Evolutionary conservation across 2,113 vertebrate genomes (phyloP).

Genomic region (Microcebus griseorufus): DNA sequence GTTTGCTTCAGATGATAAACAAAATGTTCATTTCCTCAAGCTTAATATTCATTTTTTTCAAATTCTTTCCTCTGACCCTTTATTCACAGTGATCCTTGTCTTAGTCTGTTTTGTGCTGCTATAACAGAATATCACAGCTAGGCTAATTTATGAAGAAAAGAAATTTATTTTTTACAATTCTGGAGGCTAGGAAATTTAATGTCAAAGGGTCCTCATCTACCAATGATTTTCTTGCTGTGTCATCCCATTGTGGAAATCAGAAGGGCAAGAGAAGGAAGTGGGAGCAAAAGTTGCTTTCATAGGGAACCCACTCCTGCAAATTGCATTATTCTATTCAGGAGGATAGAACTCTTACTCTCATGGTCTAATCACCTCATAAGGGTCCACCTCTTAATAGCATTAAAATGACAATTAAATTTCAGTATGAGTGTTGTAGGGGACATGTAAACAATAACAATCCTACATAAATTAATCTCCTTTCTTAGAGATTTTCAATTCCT

Average conservation of each 20-base stretch:
- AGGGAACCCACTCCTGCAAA: neutral
- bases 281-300: neutral
- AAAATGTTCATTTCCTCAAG: neutral
- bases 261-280: neutral
- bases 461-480: neutral
- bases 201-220: neutral
- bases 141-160: neutral
- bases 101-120: neutral
- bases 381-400: neutral
- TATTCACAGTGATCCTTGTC: neutral
- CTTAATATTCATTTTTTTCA: neutral
- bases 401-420: neutral
- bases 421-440: neutral
- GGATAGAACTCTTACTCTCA: neutral
- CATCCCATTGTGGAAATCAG: neutral
- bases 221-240: neutral
- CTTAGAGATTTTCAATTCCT: constrained; percentile 1
- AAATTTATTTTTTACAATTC: neutral
- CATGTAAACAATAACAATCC: neutral
- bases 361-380: neutral
- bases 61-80: neutral
- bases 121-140: neutral
- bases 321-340: neutral
- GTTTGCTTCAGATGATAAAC: neutral
- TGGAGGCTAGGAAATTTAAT: neutral